Percentiles rank a stretch among this genome's conserved stretches.
Evolutionary conservation across 2,113 vertebrate species (phyloP).

Genomic region (Chloropsis cyanopogon): DNA sequence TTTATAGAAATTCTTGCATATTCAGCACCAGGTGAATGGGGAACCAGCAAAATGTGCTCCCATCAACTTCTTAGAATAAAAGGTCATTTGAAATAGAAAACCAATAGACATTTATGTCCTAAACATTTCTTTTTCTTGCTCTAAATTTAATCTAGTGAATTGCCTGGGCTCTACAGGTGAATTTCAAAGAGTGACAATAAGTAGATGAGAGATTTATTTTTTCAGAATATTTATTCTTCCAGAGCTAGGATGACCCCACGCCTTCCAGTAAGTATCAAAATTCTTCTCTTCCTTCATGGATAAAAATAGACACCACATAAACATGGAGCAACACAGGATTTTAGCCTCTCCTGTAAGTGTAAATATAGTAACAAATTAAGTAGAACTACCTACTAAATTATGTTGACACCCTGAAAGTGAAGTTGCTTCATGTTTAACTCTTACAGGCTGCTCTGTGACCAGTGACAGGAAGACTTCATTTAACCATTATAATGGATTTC

Average conservation of each 20-base stretch:
- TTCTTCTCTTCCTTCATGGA: neutral
- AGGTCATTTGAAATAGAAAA: neutral
- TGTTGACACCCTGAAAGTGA: neutral
- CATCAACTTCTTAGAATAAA: neutral
- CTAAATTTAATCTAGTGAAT: neutral
- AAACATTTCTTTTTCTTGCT: neutral
- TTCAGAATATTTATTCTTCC: neutral
- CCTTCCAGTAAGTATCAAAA: slow-evolving; percentile 31
- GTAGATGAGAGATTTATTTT: neutral
- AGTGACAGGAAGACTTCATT: neutral
- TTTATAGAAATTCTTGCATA: neutral
- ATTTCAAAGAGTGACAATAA: neutral
- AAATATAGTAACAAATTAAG: slow-evolving; percentile 43
- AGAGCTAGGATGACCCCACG: neutral
- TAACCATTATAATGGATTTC: neutral
- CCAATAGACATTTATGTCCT: neutral
- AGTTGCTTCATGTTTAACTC: neutral
- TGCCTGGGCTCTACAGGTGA: neutral
- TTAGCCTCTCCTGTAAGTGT: neutral
- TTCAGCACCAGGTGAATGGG: neutral
- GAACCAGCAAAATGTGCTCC: neutral
- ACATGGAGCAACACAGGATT: neutral
- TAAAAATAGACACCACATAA: slow-evolving; percentile 5
- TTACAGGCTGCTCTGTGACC: neutral
- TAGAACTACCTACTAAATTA: neutral